phyloP scores from a whole-genome alignment of 2,113 vertebrate species.

The Maccullochella peelii region DNA sequence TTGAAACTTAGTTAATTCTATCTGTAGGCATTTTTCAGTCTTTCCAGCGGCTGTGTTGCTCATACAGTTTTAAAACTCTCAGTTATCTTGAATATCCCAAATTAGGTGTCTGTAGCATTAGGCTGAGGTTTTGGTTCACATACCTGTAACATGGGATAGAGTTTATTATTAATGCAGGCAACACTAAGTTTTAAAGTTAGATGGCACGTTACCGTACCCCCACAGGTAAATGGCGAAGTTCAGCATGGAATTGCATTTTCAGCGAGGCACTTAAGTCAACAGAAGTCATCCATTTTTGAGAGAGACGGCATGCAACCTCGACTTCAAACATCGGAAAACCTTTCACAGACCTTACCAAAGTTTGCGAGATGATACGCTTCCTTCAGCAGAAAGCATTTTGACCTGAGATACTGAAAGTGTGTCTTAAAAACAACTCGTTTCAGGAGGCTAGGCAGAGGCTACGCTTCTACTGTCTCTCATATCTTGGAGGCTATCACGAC shows the following conservation, averaged over 20 bases:
- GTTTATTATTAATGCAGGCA: slow-evolving; percentile 40
- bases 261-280: slow-evolving; percentile 44
- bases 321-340: slow-evolving; percentile 54
- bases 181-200: slow-evolving; percentile 32
- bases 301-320: slow-evolving; percentile 10
- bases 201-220: background rate
- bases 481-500: slow-evolving; percentile 18
- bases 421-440: slow-evolving; percentile 48
- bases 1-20: slow-evolving; percentile 69
- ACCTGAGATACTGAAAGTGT: slow-evolving; percentile 34
- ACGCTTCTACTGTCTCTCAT: slow-evolving; percentile 22
- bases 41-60: slow-evolving; percentile 39
- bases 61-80: slow-evolving; percentile 45
- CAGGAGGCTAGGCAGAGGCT: slow-evolving; percentile 26
- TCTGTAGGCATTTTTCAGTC: slow-evolving; percentile 63
- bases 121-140: slow-evolving; percentile 28
- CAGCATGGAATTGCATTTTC: slow-evolving; percentile 54
- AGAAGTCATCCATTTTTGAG: slow-evolving; percentile 66
- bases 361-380: slow-evolving; percentile 47
- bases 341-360: slow-evolving; percentile 61
- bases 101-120: slow-evolving; percentile 30
- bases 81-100: slow-evolving; percentile 45
- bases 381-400: slow-evolving; percentile 42
- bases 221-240: slow-evolving; percentile 47
- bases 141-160: slow-evolving; percentile 32